Base-by-base conservation (phyloP, 2,113 vertebrate species). In the Erythrocercus mccallii region DNA sequence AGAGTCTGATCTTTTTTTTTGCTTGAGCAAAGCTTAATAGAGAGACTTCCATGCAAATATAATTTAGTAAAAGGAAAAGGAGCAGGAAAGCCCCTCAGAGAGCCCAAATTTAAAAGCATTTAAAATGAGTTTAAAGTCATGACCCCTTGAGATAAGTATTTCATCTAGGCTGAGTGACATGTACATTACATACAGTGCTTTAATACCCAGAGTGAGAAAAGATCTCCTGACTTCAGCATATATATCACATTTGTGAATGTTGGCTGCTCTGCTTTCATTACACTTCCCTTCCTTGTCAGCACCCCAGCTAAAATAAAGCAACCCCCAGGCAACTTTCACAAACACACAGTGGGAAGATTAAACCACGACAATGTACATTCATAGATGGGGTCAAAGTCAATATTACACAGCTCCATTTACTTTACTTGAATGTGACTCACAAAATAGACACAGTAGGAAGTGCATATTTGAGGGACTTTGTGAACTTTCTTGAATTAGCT, bases 251-350 rank as follows among this genome's bases (percentile, higher is more conserved):
- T 92, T 94, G 81, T 71, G 84, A 92, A 96, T 3, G 4, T 62
- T 96, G 79, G 14, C 57, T 92, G 92, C 80, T 96, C 80, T 92
- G 48, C 86, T 97, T 95, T 78, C 65, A 94, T 92, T 92, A 77
- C 64, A 90, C 61, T 91, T 90, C 44, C 79, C 80, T 96, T 96
- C 94, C 71, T 47, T 96, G 83, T 93, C 91, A 90, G 85, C 68
- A 90, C 66, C 87, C 70, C 57, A 83, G 53, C 50, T 94, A 91
- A 94, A 93, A 92, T 81, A 82, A 86, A 93, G 57, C 62, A 95
- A 57, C n/a, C 56, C 57, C 38, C 45, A 92, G 81, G 66, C 78
- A 76, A 90, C 51, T 88, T 80, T 73, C 86, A 74, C 68, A 68
- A 62, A 76, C 81, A 76, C 42, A 33, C 61, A 86, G 70, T 54